Percentiles rank a stretch among this genome's conserved stretches.
Evolutionary conservation across 2,797 vertebrate genomes (phyloP).

Genomic region (Gastrophryne carolinensis): DNA sequence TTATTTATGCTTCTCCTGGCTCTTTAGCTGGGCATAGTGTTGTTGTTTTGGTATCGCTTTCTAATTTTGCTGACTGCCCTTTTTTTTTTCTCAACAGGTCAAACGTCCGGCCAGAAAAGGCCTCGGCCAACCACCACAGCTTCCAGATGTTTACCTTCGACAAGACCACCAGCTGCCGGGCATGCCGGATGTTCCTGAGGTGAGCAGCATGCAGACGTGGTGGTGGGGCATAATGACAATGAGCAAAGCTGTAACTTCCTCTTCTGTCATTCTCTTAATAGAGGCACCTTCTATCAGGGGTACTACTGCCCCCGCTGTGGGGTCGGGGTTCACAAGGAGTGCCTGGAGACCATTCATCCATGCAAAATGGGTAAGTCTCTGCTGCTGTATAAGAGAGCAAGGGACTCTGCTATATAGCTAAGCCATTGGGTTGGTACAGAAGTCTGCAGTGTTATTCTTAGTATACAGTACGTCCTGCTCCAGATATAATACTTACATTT

Average conservation of each 20-base stretch:
- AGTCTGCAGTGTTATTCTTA: no score
- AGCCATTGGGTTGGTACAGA: no score
- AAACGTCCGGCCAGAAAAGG: conserved; percentile 96
- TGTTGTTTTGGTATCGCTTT: no score
- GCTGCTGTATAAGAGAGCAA: no score
- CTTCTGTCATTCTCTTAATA: conserved; percentile 54
- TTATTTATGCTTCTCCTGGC: no score
- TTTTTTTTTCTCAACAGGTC: conserved; percentile 71
- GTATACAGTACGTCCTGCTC: no score
- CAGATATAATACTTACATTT: no score
- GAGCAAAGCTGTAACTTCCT: no score
- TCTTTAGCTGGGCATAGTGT: no score
- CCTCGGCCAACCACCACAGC: conserved; percentile 92
- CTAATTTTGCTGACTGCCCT: background rate
- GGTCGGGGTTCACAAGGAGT: conserved; percentile 94
- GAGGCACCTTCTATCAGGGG: conserved; percentile 97
- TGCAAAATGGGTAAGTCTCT: conserved; percentile 88
- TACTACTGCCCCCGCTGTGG: conserved; percentile 92
- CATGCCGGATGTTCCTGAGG: conserved; percentile 95
- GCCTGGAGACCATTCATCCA: conserved; percentile 90
- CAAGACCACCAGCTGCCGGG: conserved; percentile 92
- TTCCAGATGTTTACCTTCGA: conserved; percentile 99
- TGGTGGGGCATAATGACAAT: no score
- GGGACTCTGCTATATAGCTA: no score
- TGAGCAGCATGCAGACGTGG: conserved; percentile 58